Base-by-base conservation (phyloP, 2,113 vertebrate genomes). In the Stigmatopora argus region DNA sequence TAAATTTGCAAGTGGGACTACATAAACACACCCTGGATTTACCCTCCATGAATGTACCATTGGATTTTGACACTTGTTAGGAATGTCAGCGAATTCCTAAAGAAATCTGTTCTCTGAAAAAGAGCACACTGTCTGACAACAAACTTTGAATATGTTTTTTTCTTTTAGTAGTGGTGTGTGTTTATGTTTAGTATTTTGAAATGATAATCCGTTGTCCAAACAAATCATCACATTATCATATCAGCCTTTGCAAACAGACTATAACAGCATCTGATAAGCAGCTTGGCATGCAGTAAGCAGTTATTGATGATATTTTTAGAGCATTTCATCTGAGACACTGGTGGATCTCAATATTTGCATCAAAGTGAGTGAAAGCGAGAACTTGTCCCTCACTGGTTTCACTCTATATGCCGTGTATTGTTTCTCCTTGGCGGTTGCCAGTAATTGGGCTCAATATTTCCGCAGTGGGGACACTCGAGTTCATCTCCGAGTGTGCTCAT, bases 361-460 rank as follows among this genome's bases (percentile, higher is more conserved):
- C 75, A 66, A 59, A 19, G 17, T 19, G 18, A 60, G 35, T 60
- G 18, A 59, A 41, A 60, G 14, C 58, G 35, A 58, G 44, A 68
- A 69, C 7, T 72, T 70, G 69, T 69, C 66, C 12, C n/a, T 61
- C 4, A 41, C 57, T 67, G 68, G 60, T 68, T 47, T 61, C 45
- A 26, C 60, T 65, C 55, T 65, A 62, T 35, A 21, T 19, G 52
- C 44, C 58, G 19, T 9, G 21, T 15, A 23, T 79, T 82, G 74
- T 72, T 70, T 65, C 9, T 60, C 4, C 75, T 41, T 57, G 18
- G 8, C 14, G 23, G 15, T 66, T 65, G 65, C 58, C 58, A 64
- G 45, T 9, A 66, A 62, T 5, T 64, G 45, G 59, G 23, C 41
- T 10, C 38, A 41, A 7, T 15, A 13, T 61, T 23, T 46, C 12